Evolutionary conservation across 2,797 vertebrate species (phyloP).

Genomic region (Malurus splendens): DNA sequence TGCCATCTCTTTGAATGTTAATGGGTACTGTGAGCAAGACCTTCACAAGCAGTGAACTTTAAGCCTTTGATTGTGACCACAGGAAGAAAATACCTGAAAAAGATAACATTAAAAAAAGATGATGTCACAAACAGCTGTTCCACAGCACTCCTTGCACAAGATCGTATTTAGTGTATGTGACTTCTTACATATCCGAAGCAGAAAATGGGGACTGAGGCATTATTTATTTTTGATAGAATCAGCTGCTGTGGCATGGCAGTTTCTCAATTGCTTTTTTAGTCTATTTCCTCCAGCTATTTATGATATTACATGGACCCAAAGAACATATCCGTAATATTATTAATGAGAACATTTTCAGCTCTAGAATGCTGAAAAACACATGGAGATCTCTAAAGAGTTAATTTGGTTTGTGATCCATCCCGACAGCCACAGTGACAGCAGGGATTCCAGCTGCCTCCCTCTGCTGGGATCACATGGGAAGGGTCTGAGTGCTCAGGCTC

Average conservation of each 20-base stretch:
- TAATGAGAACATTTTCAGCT: not conserved
- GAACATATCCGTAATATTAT: not conserved
- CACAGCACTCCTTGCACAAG: not conserved
- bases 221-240: not conserved
- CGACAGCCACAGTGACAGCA: not conserved
- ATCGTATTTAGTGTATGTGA: not conserved
- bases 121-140: not conserved
- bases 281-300: not conserved
- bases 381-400: not conserved
- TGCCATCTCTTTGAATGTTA: not conserved
- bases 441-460: not conserved
- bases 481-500: not conserved
- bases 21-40: not conserved
- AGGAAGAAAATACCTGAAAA: not conserved
- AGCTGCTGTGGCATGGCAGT: not conserved
- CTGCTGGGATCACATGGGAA: not conserved
- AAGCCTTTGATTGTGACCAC: not conserved
- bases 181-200: not conserved
- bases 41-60: not conserved
- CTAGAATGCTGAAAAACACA: not conserved
- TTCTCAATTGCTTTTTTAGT: not conserved
- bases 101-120: not conserved
- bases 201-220: not conserved
- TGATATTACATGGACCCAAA: not conserved
- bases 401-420: not conserved